Conservation (phyloP, 2,888 invertebrate species). For the Nasonia oneida region DNA sequence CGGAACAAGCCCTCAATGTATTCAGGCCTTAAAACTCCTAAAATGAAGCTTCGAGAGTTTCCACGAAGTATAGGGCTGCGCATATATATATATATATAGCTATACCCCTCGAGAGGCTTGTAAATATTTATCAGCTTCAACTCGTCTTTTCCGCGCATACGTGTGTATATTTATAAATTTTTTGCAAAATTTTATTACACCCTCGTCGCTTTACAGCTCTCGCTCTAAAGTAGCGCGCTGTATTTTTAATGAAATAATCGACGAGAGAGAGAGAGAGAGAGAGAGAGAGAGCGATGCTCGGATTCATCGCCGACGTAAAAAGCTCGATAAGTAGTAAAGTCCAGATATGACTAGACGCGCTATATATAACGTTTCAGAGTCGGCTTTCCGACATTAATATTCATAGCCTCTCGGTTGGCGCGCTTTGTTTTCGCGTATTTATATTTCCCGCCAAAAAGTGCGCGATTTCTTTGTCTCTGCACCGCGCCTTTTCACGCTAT, state of each 20-base stretch:
- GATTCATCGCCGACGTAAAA: constrained; percentile 3
- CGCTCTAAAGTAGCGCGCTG: neutral
- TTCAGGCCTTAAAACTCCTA: constrained; percentile 26
- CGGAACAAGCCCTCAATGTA: constrained; percentile 16
- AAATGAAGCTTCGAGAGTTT: constrained; percentile 34
- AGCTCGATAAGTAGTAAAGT: neutral
- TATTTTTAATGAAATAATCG: constrained; percentile 18
- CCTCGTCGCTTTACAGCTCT: neutral
- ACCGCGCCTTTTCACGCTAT: neutral
- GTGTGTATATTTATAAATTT: neutral
- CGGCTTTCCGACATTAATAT: constrained; percentile 55
- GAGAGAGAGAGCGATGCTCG: neutral
- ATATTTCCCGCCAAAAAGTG: no score
- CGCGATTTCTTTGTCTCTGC: no score
- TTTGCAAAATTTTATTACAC: constrained; percentile 17
- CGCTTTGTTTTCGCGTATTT: constrained; percentile 6
- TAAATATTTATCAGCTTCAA: constrained; percentile 18
- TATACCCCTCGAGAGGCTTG: neutral
- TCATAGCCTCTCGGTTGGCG: constrained; percentile 31
- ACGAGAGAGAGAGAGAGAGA: neutral
- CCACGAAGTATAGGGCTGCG: neutral
- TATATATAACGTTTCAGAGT: neutral
- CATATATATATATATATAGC: no score
- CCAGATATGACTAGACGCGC: neutral
- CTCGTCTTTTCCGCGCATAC: neutral